These are phyloP conservation scores for Drosophila ustulata DNA, from an alignment of 2,888 invertebrate species.

Conservation along the genomic window DNA sequence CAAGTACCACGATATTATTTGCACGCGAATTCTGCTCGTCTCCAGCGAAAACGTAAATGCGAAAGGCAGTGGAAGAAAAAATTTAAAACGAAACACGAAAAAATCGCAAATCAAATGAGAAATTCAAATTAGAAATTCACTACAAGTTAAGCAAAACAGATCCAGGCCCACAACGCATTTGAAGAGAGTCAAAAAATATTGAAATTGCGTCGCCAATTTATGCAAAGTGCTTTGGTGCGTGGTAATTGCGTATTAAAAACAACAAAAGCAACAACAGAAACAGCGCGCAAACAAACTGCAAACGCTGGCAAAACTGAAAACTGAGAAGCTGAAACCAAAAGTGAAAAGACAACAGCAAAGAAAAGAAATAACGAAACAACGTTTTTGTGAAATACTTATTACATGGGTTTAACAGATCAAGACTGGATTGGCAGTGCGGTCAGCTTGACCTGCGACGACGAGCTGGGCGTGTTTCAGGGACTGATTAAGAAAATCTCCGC, in stretches of 20 bases:
- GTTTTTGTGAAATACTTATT: constrained; percentile 36
- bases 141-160: constrained; percentile 25
- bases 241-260: constrained; percentile 77
- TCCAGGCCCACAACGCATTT: constrained; percentile 10
- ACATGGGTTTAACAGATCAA: constrained; percentile 73
- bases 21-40: constrained; percentile 35
- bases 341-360: constrained; percentile 9
- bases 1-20: constrained; percentile 20
- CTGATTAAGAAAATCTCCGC: constrained; percentile 91
- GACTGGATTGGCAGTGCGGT: constrained; percentile 90
- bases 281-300: constrained; percentile 51
- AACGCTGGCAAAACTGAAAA: constrained; percentile 53
- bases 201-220: constrained; percentile 15
- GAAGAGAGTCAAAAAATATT: constrained; percentile 7
- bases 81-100: constrained; percentile 55
- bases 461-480: constrained; percentile 92
- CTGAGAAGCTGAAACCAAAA: constrained; percentile 28
- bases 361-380: constrained; percentile 14
- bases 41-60: constrained; percentile 62
- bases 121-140: constrained; percentile 29
- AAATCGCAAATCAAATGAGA: constrained; percentile 38
- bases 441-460: constrained; percentile 92
- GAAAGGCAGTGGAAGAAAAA: constrained; percentile 52
- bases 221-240: constrained; percentile 46
- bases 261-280: constrained; percentile 52